Conservation (phyloP, 1,140 invertebrate genomes). For the Callitettix versicolor region DNA sequence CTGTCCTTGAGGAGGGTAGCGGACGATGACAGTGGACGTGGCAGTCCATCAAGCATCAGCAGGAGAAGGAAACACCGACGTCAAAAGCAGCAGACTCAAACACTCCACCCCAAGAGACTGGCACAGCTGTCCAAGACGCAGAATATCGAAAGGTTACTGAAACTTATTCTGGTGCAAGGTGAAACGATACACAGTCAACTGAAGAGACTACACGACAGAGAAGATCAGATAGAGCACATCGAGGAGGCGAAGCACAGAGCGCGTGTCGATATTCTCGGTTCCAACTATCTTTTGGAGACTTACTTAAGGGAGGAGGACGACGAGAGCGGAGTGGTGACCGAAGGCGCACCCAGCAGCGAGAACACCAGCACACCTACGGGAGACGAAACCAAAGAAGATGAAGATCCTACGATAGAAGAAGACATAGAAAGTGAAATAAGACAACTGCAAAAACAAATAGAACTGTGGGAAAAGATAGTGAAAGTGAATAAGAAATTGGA, state of each 20-base stretch:
- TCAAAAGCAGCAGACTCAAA: slow-evolving; percentile 16
- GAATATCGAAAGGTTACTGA: slow-evolving; percentile 54
- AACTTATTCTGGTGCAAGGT: slow-evolving; percentile 68
- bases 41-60: slow-evolving; percentile 16
- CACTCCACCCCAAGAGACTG: slow-evolving; percentile 23
- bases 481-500: slow-evolving; percentile 59
- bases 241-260: slow-evolving; percentile 62
- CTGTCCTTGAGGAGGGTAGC: slow-evolving; percentile 33
- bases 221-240: slow-evolving; percentile 60
- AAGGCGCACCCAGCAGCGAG: slow-evolving; percentile 13
- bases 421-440: slow-evolving; percentile 5
- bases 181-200: slow-evolving; percentile 67
- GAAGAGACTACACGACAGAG: slow-evolving; percentile 54
- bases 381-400: slow-evolving; percentile 15
- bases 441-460: slow-evolving; percentile 35
- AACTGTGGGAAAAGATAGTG: slow-evolving; percentile 56
- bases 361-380: slow-evolving; percentile 16
- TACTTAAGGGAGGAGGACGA: slow-evolving; percentile 44
- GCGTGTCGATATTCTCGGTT: slow-evolving; percentile 60
- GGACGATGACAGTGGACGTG: slow-evolving; percentile 24
- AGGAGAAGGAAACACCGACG: slow-evolving; percentile 5
- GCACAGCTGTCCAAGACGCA: slow-evolving; percentile 22
- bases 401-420: slow-evolving; percentile 16
- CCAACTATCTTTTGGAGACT: slow-evolving; percentile 70
- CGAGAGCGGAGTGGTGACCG: slow-evolving; percentile 17